Evolutionary conservation across 2,113 vertebrate genomes (phyloP), one percentile per base, ranked within the genome.

Genomic region (Equus przewalskii): DNA sequence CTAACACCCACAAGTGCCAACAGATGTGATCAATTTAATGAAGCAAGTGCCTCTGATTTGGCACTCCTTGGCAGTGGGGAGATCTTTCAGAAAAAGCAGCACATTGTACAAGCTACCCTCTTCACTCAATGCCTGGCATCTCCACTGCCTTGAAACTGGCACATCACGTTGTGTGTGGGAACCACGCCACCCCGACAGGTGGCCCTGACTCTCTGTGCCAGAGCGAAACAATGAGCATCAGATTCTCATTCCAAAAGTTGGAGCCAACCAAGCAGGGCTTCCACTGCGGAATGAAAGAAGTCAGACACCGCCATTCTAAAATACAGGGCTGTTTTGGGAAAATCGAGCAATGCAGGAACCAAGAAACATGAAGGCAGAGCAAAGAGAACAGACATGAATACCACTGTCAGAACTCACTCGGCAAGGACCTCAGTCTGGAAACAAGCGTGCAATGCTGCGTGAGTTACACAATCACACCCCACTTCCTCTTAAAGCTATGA

Each of bases 161-260:
- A 97, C 26, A 72, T 98, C 98, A 89, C 97, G 98, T 97, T 98
- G 98, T 85, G 94, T 97, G 97, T 97, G 98, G 98, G 98, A 98
- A 98, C 22, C 6, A 70, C 41, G 98, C 98, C 98, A 98, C 92
- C 89, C 89, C 19, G 98, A 96, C 98, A 98, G 98, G 99, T 98
- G 98, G 98, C 90, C 90, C 80, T 49, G 65, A 97, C 0, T 96
- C 96, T 93, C 96, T 95, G 54, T 97, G 98, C 97, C 98, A 98
- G 98, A 97, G 91, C 94, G 91, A 98, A 62, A 92, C 94, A 97
- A 86, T 86, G 96, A 95, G 98, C 96, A 36, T 78, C 89, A 36
- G 56, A 95, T 92, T 87, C 84, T 41, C n/a, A 10, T 79, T 89
- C 93, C 96, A 96, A 36, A 91, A 95, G 56, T 75, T 94, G 95